These are phyloP conservation scores for Dicerorhinus sumatrensis DNA, from an alignment of 2,113 vertebrate genomes.

Conservation along the genomic window DNA sequence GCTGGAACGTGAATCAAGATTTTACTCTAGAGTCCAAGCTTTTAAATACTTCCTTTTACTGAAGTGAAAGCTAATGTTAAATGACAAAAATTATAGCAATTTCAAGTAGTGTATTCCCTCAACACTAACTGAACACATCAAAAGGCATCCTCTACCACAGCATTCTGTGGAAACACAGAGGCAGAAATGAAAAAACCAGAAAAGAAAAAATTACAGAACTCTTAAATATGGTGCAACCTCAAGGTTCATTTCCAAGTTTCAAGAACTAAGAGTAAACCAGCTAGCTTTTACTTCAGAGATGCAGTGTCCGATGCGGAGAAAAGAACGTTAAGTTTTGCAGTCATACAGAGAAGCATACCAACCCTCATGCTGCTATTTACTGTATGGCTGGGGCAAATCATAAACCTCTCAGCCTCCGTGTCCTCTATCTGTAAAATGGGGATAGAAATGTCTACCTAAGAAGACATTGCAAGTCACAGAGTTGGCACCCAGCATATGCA, in stretches of 20 bases:
- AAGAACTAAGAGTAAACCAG: background rate
- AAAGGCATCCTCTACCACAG: background rate
- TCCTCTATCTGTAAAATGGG: background rate
- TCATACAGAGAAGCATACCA: background rate
- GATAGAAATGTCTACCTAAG: background rate
- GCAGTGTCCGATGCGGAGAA: background rate
- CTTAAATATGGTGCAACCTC: background rate
- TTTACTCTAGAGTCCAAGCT: background rate
- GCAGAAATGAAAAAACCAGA: background rate
- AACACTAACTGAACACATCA: background rate
- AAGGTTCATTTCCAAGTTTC: slow-evolving; percentile 37
- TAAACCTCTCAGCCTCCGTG: background rate
- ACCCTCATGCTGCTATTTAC: background rate
- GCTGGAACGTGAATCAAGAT: background rate
- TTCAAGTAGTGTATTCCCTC: background rate
- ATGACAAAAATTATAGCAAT: background rate
- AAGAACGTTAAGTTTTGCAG: background rate
- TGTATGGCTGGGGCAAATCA: background rate
- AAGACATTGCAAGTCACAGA: background rate
- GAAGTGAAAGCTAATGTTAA: background rate
- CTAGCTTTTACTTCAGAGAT: background rate
- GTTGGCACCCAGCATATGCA: background rate
- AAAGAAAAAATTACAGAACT: background rate
- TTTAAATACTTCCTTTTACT: slow-evolving; percentile 9
- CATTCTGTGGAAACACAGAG: background rate